Conservation (phyloP, 2,888 invertebrate species). For the Hydraecia micacea region DNA sequence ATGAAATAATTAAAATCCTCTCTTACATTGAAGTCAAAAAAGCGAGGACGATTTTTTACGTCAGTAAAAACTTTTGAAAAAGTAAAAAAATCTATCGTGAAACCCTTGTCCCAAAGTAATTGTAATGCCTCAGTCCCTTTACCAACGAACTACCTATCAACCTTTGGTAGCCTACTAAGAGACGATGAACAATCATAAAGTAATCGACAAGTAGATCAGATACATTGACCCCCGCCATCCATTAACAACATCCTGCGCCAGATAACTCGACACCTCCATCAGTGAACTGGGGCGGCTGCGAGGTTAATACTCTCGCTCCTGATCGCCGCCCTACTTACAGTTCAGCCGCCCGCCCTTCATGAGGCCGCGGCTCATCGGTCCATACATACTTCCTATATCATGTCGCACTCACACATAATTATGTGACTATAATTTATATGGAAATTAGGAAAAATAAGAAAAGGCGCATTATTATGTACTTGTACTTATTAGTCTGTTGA, state of each 20-base stretch:
- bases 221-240: conserved; percentile 42
- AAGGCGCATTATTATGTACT: neutral
- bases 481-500: neutral
- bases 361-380: conserved; percentile 24
- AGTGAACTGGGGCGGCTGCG: conserved; percentile 39
- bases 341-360: conserved; percentile 61
- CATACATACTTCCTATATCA: conserved; percentile 23
- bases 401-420: neutral
- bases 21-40: neutral
- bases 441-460: neutral
- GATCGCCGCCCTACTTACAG: conserved; percentile 63
- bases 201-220: conserved; percentile 17
- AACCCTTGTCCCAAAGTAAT: neutral
- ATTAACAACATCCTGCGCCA: conserved; percentile 56
- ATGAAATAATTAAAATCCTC: neutral
- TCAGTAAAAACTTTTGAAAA: neutral
- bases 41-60: neutral
- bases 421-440: neutral
- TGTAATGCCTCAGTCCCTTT: neutral
- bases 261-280: conserved; percentile 25
- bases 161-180: neutral
- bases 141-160: neutral
- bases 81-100: neutral
- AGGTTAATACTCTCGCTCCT: conserved; percentile 59
- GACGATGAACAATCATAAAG: neutral